Conservation (phyloP, 2,797 vertebrate species). For the Mareca penelope region DNA sequence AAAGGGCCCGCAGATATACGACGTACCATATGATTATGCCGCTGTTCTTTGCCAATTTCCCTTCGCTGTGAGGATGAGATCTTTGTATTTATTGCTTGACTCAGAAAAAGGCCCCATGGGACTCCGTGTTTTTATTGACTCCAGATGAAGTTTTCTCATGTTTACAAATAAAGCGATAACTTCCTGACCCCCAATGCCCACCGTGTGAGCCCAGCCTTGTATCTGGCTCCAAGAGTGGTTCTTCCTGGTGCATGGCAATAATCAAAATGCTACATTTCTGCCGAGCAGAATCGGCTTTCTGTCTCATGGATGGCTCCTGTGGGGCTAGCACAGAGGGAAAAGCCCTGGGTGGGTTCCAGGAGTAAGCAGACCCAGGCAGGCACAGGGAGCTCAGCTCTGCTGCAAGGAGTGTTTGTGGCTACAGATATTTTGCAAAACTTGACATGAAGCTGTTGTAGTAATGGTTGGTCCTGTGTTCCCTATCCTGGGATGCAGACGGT, state of each 20-base stretch:
- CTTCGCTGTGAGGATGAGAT: slow-evolving; percentile 27
- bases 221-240: neutral
- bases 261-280: neutral
- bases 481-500: neutral
- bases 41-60: slow-evolving; percentile 43
- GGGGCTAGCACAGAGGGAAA: neutral
- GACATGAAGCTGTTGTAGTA: neutral
- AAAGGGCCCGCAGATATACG: slow-evolving; percentile 44
- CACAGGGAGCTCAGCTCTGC: neutral
- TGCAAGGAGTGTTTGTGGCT: neutral
- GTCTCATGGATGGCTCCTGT: neutral
- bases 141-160: slow-evolving; percentile 55
- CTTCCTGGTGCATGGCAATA: neutral
- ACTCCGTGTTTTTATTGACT: slow-evolving; percentile 40
- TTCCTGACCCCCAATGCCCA: slow-evolving; percentile 44
- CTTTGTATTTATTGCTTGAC: slow-evolving; percentile 53
- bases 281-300: neutral
- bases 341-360: neutral
- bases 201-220: fast-evolving
- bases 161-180: slow-evolving; percentile 60
- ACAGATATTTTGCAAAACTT: neutral
- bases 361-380: neutral
- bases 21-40: slow-evolving; percentile 22
- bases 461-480: neutral
- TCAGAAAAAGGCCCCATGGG: neutral